Evolutionary conservation across 2,797 vertebrate species (phyloP).

Genomic region (Phataginus tetradactyla): DNA sequence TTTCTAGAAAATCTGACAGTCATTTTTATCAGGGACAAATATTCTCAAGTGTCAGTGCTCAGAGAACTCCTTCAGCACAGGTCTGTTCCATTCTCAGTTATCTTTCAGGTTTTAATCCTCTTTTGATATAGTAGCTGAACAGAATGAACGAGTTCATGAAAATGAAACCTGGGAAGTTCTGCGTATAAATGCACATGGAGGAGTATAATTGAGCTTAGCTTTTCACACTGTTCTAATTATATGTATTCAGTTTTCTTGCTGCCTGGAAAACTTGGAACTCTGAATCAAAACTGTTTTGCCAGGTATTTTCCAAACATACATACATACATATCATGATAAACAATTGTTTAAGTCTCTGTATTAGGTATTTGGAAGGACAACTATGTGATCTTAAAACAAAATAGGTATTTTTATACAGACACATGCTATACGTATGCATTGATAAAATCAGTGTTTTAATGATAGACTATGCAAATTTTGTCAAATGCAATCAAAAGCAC

Average conservation of each 20-base stretch:
- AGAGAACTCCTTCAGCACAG: neutral
- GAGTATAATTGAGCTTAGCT: slow-evolving; percentile 63
- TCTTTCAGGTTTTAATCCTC: slow-evolving; percentile 63
- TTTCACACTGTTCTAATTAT: slow-evolving; percentile 69
- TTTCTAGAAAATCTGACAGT: slow-evolving; percentile 39
- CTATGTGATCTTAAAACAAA: neutral
- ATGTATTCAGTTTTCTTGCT: slow-evolving; percentile 26
- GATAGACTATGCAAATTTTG: neutral
- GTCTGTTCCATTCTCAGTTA: neutral
- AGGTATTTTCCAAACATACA: neutral
- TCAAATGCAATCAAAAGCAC: neutral
- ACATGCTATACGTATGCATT: neutral
- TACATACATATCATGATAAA: neutral
- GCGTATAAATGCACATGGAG: slow-evolving; percentile 31
- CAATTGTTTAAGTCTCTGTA: neutral
- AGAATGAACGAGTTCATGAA: neutral
- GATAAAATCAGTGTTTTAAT: neutral
- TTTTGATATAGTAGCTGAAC: slow-evolving; percentile 53
- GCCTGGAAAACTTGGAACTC: slow-evolving; percentile 19
- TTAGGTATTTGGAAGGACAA: neutral
- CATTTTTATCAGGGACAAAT: slow-evolving; percentile 45
- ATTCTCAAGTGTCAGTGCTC: slow-evolving; percentile 9
- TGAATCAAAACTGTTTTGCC: neutral
- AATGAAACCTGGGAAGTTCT: slow-evolving; percentile 58
- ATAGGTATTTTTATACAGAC: neutral